A percentile compares a stretch with the other conserved stretches of the same genome.
Conservation (phyloP, 2,797 vertebrate genomes). For the Rousettus madagascariensis region DNA sequence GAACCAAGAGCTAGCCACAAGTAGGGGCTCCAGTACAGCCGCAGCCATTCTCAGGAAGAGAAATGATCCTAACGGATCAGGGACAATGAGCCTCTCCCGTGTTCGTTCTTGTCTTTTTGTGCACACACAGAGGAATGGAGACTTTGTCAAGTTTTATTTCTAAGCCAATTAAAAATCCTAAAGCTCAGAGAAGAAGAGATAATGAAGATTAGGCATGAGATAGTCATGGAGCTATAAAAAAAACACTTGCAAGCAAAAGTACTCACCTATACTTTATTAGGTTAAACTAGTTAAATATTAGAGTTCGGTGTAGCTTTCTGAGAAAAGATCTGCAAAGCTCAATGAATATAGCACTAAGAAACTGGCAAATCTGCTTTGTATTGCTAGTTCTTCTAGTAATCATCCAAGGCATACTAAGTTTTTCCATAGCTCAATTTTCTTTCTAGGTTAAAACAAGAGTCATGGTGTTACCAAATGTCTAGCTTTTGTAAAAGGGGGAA, state of each 20-base stretch:
- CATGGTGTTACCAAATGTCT: neutral
- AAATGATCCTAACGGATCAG: neutral
- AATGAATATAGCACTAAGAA: neutral
- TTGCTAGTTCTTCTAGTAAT: neutral
- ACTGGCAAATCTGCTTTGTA: neutral
- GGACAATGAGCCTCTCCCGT: neutral
- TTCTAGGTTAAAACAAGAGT: conserved; percentile 6
- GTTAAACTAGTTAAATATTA: conserved; percentile 30
- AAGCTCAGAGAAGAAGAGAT: neutral
- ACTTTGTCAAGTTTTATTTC: conserved; percentile 2
- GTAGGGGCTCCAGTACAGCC: no score
- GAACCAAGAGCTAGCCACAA: neutral
- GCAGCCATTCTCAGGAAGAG: neutral
- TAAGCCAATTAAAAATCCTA: conserved; percentile 22
- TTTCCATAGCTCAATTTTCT: neutral
- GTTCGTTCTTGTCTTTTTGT: neutral
- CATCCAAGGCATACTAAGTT: neutral
- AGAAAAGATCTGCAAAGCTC: conserved; percentile 13
- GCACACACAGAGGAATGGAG: neutral
- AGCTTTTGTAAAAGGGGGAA: conserved; percentile 18
- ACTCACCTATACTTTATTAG: neutral
- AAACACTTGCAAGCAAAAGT: neutral
- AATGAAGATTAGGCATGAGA: neutral
- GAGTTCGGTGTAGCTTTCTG: neutral
- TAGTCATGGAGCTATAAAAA: neutral